phyloP scores from a whole-genome alignment of 2,113 vertebrate genomes.

The Psilopogon haemacephalus region DNA sequence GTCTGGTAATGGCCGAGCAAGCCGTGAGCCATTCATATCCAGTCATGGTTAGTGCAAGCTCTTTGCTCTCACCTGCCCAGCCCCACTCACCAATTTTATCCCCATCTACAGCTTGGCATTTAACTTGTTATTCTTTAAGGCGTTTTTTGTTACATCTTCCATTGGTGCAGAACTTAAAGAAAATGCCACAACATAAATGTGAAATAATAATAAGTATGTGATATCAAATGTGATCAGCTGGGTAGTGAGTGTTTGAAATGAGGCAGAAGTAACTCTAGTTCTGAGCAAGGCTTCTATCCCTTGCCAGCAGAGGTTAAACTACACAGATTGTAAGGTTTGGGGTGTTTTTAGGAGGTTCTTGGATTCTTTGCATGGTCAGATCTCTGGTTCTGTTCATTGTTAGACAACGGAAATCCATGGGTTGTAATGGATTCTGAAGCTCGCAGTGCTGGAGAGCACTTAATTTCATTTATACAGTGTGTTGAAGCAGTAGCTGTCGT shows the following conservation, averaged over 20 bases:
- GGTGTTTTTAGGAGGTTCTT: not conserved
- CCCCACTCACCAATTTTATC: not conserved
- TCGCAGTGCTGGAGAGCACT: not conserved
- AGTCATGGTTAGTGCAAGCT: fast-evolving
- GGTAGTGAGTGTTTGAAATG: not conserved
- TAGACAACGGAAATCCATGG: not conserved
- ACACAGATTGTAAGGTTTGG: not conserved
- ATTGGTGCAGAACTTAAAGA: not conserved
- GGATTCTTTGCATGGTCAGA: not conserved
- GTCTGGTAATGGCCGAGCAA: not conserved
- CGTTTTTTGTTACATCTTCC: not conserved
- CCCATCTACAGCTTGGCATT: not conserved
- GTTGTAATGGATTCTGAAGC: not conserved
- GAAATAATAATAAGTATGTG: not conserved
- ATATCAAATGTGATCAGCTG: no score
- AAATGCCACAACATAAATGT: not conserved
- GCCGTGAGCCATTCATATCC: fast-evolving
- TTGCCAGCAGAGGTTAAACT: not conserved
- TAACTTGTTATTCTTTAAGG: not conserved
- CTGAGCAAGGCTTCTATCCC: not conserved
- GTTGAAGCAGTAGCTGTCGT: not conserved
- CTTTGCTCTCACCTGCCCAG: not conserved
- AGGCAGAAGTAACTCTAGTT: not conserved
- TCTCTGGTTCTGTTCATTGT: not conserved
- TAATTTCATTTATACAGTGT: not conserved